phyloP scores from a whole-genome alignment of 1,140 invertebrate species.

The Drosophila setifemur region DNA sequence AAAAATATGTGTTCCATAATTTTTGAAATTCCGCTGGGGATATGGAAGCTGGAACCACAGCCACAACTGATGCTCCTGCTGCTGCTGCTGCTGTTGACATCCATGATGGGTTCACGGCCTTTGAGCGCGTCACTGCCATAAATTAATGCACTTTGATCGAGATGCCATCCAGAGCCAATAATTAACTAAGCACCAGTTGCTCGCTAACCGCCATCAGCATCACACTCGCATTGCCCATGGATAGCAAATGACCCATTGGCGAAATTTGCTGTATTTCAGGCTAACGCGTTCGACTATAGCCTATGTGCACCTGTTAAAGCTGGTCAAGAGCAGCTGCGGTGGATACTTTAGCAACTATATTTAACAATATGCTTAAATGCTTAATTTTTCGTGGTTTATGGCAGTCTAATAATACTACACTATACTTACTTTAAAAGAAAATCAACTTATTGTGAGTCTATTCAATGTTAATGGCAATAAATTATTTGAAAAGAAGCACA shows the following conservation, averaged over 20 bases:
- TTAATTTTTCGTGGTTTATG: too few species aligned
- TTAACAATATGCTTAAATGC: too few species aligned
- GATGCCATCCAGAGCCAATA: conserved; percentile 52
- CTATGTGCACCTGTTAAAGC: not conserved
- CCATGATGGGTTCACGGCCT: conserved; percentile 9
- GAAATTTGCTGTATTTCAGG: conserved; percentile 32
- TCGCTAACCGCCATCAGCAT: conserved; percentile 15
- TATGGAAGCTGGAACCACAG: not conserved
- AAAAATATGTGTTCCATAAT: too few species aligned
- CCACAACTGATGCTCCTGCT: not conserved
- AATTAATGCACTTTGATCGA: conserved; percentile 60
- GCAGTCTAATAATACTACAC: too few species aligned
- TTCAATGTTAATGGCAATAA: too few species aligned
- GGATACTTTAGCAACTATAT: not conserved
- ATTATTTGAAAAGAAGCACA: too few species aligned
- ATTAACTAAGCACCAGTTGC: conserved; percentile 57
- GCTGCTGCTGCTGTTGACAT: conserved; percentile 37
- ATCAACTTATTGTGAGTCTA: too few species aligned
- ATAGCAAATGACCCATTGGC: conserved; percentile 17
- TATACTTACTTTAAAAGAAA: too few species aligned
- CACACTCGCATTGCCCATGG: not conserved
- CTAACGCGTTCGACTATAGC: conserved; percentile 11
- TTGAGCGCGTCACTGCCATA: conserved; percentile 34
- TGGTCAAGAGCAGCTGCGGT: too few species aligned
- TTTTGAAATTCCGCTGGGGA: not conserved